A percentile compares a stretch with the other conserved stretches of the same genome.
Conservation (phyloP, 2,888 invertebrate species). For the Drosophila lacicola region DNA sequence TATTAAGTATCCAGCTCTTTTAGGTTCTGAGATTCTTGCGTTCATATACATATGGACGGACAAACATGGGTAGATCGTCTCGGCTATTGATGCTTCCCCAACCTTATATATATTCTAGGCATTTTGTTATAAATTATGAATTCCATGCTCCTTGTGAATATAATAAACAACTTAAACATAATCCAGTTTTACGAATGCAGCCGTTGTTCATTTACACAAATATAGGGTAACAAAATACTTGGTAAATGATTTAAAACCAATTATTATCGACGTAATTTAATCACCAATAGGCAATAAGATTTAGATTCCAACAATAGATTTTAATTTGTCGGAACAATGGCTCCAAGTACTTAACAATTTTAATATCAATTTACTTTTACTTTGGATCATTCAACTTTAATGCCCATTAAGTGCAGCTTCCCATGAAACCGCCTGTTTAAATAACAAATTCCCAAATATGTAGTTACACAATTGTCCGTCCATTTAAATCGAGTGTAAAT, state of each 20-base stretch:
- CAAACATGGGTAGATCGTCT: no score
- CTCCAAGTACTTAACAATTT: constrained; percentile 10
- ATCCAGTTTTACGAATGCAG: background rate
- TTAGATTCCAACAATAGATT: background rate
- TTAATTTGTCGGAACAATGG: constrained; percentile 1
- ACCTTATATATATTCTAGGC: no score
- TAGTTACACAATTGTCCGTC: constrained; percentile 28
- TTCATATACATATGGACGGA: no score
- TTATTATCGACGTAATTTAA: constrained; percentile 19
- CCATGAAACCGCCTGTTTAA: constrained; percentile 10
- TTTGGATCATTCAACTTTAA: constrained; percentile 16
- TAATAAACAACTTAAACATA: no score
- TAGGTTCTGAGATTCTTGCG: no score
- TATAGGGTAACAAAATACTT: background rate
- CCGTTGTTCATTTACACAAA: background rate
- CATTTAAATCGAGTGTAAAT: constrained; percentile 61
- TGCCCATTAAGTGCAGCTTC: constrained; percentile 4
- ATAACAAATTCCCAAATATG: constrained; percentile 34
- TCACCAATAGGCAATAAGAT: constrained; percentile 10
- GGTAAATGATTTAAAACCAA: constrained; percentile 1
- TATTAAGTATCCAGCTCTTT: no score
- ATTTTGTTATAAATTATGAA: no score
- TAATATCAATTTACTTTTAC: constrained; percentile 21
- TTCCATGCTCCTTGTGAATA: no score
- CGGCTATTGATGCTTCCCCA: no score